Evolutionary conservation across 2,797 vertebrate species (phyloP).

Genomic region (Galago senegalensis): DNA sequence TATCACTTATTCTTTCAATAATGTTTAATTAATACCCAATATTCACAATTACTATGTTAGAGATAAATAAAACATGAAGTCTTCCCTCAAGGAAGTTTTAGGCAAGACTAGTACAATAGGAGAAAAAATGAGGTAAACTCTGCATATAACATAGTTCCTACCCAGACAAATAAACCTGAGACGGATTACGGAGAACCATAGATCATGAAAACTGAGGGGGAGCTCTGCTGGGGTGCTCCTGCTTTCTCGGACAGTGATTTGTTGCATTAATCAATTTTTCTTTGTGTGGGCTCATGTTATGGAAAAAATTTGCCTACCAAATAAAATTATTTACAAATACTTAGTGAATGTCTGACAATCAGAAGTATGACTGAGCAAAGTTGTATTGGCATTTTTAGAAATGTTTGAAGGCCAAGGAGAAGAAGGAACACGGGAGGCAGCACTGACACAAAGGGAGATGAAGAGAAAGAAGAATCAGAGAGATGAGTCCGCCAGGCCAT

Average conservation of each 20-base stretch:
- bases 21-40: not conserved
- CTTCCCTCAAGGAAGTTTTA: not conserved
- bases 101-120: not conserved
- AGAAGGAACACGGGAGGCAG: not conserved
- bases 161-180: not conserved
- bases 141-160: not conserved
- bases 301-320: not conserved
- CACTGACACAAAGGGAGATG: not conserved
- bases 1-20: not conserved
- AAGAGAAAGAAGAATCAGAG: not conserved
- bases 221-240: accelerated
- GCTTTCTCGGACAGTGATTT: not conserved
- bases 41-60: not conserved
- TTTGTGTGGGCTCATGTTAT: not conserved
- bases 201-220: not conserved
- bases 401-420: not conserved
- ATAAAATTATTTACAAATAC: not conserved
- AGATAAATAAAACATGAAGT: not conserved
- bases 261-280: not conserved
- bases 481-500: not conserved
- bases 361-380: not conserved
- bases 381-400: not conserved
- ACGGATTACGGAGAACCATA: not conserved
- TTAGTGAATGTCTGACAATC: not conserved
- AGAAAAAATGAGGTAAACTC: not conserved